Evolutionary conservation across 1,140 invertebrate species (phyloP).

Genomic region (Musca vetustissima): DNA sequence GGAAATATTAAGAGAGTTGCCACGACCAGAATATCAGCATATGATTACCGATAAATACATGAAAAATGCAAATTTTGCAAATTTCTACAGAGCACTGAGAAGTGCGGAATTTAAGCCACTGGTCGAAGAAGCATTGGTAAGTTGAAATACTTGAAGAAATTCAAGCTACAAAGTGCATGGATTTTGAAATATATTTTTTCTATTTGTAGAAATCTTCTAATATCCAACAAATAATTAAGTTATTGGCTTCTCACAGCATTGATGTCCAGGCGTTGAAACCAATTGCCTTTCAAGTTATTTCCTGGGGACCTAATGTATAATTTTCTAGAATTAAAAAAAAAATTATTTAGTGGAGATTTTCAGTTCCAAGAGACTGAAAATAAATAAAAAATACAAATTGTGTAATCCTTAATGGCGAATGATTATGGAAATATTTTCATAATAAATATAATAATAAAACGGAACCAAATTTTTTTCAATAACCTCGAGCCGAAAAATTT

Average conservation of each 20-base stretch:
- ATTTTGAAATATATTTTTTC: neutral
- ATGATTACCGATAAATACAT: slow-evolving; percentile 42
- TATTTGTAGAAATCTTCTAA: slow-evolving; percentile 35
- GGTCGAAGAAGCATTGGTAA: slow-evolving; percentile 42
- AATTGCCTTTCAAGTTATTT: slow-evolving; percentile 44
- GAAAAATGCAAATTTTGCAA: slow-evolving; percentile 35
- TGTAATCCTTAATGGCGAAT: too few species aligned
- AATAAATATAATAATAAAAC: too few species aligned
- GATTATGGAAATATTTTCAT: too few species aligned
- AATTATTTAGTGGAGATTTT: too few species aligned
- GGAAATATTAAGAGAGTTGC: slow-evolving; percentile 39
- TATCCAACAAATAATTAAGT: slow-evolving; percentile 34
- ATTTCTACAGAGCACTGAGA: slow-evolving; percentile 43
- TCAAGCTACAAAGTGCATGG: neutral
- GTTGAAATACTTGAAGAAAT: neutral
- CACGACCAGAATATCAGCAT: slow-evolving; percentile 37
- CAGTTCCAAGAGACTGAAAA: too few species aligned
- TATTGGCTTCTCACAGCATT: slow-evolving; percentile 36
- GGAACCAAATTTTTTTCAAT: too few species aligned
- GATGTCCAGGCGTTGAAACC: slow-evolving; percentile 38
- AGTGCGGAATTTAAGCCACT: slow-evolving; percentile 37
- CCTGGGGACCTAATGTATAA: slow-evolving; percentile 40
- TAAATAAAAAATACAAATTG: too few species aligned
- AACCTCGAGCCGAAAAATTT: too few species aligned
- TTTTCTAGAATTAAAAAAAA: too few species aligned